These are phyloP conservation scores for Pseudorasbora parva DNA, from an alignment of 2,113 vertebrate genomes.

Conservation along the genomic window DNA sequence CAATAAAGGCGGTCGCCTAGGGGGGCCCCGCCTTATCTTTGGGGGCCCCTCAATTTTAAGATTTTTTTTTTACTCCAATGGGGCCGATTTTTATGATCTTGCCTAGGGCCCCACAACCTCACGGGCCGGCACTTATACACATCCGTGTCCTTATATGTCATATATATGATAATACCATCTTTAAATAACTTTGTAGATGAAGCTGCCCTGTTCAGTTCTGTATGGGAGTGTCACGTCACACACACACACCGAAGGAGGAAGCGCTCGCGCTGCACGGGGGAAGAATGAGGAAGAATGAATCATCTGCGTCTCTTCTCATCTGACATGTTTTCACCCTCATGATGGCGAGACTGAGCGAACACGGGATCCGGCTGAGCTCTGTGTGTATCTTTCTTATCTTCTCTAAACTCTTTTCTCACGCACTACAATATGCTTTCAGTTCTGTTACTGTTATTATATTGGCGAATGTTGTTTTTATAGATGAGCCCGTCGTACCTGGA, in stretches of 20 bases:
- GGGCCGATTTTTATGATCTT: too few relatives aligned
- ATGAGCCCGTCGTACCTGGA: conserved; percentile 81
- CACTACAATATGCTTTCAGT: not conserved
- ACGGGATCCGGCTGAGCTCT: conserved; percentile 75
- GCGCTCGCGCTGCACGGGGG: not conserved
- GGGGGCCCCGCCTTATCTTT: too few relatives aligned
- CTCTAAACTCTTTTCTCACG: not conserved
- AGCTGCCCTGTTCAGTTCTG: not conserved
- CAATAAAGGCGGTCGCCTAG: too few relatives aligned
- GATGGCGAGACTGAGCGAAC: conserved; percentile 78
- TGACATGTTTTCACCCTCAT: conserved; percentile 26
- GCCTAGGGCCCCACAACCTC: too few relatives aligned
- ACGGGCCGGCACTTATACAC: too few relatives aligned
- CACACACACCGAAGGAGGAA: not conserved
- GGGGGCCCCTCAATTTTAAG: too few relatives aligned
- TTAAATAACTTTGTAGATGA: not conserved
- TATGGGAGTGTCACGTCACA: conserved; percentile 10
- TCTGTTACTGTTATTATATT: not conserved
- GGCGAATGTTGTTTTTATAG: conserved; percentile 60
- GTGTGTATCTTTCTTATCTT: conserved; percentile 66
- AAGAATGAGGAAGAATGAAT: not conserved
- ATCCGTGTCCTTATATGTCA: too few relatives aligned
- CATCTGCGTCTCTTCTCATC: not conserved
- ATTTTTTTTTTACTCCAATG: too few relatives aligned
- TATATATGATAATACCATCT: too few relatives aligned